phyloP scores from a whole-genome alignment of 2,113 vertebrate genomes.

The Bufo bufo region DNA sequence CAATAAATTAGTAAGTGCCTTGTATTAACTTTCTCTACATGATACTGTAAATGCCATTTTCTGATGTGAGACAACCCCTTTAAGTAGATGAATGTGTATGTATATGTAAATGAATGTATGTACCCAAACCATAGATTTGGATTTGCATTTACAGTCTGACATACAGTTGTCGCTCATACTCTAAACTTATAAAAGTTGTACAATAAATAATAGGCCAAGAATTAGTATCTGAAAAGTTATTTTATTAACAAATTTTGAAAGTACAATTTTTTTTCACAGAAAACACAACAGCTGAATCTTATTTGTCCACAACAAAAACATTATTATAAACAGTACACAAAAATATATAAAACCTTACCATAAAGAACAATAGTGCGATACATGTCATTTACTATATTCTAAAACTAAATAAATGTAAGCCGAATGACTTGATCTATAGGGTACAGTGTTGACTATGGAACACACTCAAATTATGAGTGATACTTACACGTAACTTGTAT shows the following conservation, averaged over 20 bases:
- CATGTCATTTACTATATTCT: neutral
- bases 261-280: neutral
- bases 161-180: too few species aligned
- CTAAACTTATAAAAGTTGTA: neutral
- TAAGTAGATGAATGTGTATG: too few species aligned
- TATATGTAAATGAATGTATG: too few species aligned
- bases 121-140: too few species aligned
- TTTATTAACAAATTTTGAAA: constrained; percentile 18
- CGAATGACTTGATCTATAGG: neutral
- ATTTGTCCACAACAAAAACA: neutral
- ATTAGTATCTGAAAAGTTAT: neutral
- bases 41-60: too few species aligned
- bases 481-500: neutral
- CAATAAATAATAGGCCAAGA: neutral
- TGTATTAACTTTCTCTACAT: too few species aligned
- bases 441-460: neutral
- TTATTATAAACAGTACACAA: constrained; percentile 4
- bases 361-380: neutral
- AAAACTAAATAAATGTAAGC: neutral
- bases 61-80: too few species aligned
- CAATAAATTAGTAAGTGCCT: too few species aligned
- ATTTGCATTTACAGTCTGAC: too few species aligned
- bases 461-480: neutral
- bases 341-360: neutral
- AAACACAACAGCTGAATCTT: neutral